phyloP scores from a whole-genome alignment of 2,797 vertebrate genomes.

The Tachyglossus aculeatus region DNA sequence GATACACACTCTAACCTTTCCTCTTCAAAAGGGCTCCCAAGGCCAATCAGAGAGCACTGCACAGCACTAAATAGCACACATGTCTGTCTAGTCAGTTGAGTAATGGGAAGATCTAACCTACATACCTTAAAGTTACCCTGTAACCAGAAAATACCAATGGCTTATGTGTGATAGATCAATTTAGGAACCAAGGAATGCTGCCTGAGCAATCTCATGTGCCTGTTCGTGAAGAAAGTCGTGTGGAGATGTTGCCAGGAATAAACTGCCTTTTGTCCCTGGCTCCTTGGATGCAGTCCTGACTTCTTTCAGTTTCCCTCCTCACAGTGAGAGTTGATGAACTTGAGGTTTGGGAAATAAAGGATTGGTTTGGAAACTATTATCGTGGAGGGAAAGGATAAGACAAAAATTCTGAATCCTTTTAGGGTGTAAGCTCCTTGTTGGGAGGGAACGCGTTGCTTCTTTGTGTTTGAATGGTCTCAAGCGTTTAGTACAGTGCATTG shows the following conservation, averaged over 20 bases:
- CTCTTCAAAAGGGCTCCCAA: no score
- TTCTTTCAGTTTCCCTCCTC: not conserved
- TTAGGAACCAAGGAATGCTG: not conserved
- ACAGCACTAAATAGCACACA: fast-evolving
- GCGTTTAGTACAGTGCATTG: no score
- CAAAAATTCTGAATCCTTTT: no score
- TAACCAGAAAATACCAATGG: not conserved
- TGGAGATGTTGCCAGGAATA: not conserved
- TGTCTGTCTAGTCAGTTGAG: not conserved
- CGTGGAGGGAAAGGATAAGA: no score
- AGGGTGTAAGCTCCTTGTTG: no score
- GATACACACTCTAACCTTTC: no score
- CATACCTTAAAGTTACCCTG: not conserved
- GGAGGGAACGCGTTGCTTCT: no score
- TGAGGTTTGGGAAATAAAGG: not conserved
- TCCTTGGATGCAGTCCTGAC: not conserved
- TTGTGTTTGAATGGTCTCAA: no score
- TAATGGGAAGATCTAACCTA: not conserved
- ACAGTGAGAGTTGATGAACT: not conserved
- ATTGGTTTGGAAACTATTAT: not conserved
- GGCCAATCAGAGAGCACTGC: no score
- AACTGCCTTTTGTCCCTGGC: not conserved
- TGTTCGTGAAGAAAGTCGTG: not conserved
- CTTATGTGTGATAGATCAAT: not conserved
- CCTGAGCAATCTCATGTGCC: not conserved